These are phyloP conservation scores for Drosophila nr. perissopoda DNA, from an alignment of 2,888 invertebrate genomes.

Conservation along the genomic window DNA sequence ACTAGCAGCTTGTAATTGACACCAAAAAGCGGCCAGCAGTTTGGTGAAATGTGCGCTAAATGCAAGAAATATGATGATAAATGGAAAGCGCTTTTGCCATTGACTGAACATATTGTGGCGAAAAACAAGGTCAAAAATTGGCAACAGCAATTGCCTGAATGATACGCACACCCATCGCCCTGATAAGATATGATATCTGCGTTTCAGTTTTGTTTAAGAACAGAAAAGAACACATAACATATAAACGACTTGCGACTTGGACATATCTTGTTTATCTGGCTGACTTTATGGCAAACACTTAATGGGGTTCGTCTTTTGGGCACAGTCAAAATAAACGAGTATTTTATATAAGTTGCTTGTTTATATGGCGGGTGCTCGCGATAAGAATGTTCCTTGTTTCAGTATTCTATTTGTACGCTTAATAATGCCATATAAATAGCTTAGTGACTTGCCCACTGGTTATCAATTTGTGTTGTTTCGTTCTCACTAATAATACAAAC, in stretches of 20 bases:
- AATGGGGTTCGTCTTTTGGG: constrained; percentile 8
- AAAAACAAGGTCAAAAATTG: constrained; percentile 53
- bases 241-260: constrained; percentile 18
- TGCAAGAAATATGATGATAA: constrained; percentile 74
- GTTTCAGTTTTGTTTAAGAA: background rate
- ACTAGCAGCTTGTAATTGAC: constrained; percentile 43
- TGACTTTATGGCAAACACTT: constrained; percentile 17
- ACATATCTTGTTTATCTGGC: constrained; percentile 49
- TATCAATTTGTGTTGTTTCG: constrained; percentile 6
- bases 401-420: constrained; percentile 19
- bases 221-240: constrained; percentile 15
- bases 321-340: constrained; percentile 13
- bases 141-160: constrained; percentile 45
- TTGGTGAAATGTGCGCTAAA: constrained; percentile 72
- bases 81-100: constrained; percentile 51
- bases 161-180: constrained; percentile 22
- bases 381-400: constrained; percentile 23
- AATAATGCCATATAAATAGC: constrained; percentile 34
- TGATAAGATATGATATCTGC: constrained; percentile 55
- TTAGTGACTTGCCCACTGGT: constrained; percentile 14
- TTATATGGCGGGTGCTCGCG: background rate
- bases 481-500: background rate
- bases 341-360: constrained; percentile 9
- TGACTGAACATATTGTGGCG: constrained; percentile 34
- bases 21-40: constrained; percentile 43